phyloP scores from a whole-genome alignment of 2,888 invertebrate genomes.

The Cyaniris semiargus region DNA sequence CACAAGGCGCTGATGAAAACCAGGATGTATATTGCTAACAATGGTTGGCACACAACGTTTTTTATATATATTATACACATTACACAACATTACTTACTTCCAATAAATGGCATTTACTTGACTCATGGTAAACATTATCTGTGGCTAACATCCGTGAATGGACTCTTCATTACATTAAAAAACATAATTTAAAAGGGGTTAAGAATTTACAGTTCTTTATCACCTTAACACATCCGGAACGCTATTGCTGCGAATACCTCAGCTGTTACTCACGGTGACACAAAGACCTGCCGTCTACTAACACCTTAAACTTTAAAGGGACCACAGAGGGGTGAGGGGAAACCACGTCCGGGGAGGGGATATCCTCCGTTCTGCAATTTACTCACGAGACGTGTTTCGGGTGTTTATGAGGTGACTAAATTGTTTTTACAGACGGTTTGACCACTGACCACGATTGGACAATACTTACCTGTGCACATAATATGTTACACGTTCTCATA shows the following conservation, averaged over 20 bases:
- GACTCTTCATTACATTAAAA: background rate
- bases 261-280: slow-evolving; percentile 48
- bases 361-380: slow-evolving; percentile 35
- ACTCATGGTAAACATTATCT: background rate
- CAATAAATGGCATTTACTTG: background rate
- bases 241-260: slow-evolving; percentile 42
- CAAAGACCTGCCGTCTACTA: slow-evolving; percentile 45
- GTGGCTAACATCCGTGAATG: background rate
- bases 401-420: slow-evolving; percentile 8
- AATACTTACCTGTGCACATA: background rate
- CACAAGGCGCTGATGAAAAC: background rate
- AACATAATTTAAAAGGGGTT: background rate
- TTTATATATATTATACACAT: background rate
- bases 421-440: background rate
- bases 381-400: slow-evolving; percentile 35
- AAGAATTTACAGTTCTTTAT: background rate
- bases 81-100: background rate
- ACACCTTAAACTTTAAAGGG: slow-evolving; percentile 40
- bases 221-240: background rate
- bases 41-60: background rate
- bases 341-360: background rate
- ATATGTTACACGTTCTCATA: too few species aligned
- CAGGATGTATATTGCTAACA: background rate
- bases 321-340: slow-evolving; percentile 15
- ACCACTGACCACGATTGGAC: background rate